Conservation (phyloP, 2,797 vertebrate species). For the Channallabes apus region DNA sequence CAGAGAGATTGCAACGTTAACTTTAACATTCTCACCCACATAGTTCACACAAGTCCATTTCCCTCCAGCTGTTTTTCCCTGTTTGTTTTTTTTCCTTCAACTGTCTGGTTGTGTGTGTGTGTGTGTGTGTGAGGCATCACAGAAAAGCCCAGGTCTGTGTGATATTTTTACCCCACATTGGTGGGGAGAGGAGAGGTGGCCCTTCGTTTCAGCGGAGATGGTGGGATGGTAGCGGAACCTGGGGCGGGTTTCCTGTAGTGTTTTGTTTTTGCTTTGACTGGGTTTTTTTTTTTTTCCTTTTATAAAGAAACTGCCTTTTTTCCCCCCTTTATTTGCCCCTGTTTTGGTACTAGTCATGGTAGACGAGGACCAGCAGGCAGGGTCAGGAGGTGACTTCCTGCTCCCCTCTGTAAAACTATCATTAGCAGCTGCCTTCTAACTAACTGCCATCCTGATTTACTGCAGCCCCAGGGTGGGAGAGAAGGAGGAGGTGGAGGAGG, state of each 20-base stretch:
- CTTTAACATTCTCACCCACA: constrained; percentile 28
- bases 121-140: constrained; percentile 35
- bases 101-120: constrained; percentile 23
- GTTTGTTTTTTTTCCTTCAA: constrained; percentile 1
- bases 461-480: constrained; percentile 41
- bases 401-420: constrained; percentile 76
- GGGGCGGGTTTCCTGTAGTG: constrained; percentile 64
- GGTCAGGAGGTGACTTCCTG: constrained; percentile 97
- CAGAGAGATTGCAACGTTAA: constrained; percentile 6
- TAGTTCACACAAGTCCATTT: constrained; percentile 43
- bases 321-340: background rate
- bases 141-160: constrained; percentile 44
- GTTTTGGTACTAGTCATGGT: constrained; percentile 74
- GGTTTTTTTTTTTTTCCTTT: constrained; percentile 6
- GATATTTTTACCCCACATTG: constrained; percentile 54
- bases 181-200: constrained; percentile 50
- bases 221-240: constrained; percentile 51
- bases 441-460: constrained; percentile 94
- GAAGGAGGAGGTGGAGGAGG: background rate
- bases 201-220: constrained; percentile 56
- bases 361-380: constrained; percentile 88
- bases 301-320: constrained; percentile 50
- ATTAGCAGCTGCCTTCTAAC: constrained; percentile 92
- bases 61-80: constrained; percentile 35
- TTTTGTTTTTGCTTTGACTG: constrained; percentile 62